phyloP scores from a whole-genome alignment of 2,113 vertebrate genomes.

The Heterotilapia buettikoferi region DNA sequence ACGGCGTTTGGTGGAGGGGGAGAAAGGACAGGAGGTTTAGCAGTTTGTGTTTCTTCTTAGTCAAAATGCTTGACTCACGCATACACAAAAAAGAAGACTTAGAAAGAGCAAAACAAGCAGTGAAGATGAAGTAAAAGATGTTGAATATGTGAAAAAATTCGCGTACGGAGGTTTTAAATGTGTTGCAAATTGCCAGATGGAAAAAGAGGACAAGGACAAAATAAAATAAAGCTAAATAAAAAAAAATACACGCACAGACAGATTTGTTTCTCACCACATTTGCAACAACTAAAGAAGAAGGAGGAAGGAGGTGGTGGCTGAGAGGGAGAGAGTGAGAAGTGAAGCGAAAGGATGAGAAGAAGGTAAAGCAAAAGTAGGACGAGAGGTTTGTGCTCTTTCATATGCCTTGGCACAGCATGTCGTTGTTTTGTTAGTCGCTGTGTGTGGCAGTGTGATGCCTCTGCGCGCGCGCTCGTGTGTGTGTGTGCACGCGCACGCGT shows the following conservation, averaged over 20 bases:
- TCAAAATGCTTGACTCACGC: neutral
- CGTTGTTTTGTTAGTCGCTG: slow-evolving; percentile 33
- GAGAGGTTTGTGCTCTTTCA: slow-evolving; percentile 57
- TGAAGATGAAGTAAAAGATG: neutral
- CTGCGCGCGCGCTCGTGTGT: neutral
- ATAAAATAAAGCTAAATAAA: neutral
- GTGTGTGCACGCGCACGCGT: neutral
- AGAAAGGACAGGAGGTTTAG: neutral
- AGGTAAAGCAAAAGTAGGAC: slow-evolving; percentile 60
- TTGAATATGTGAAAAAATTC: slow-evolving; percentile 1
- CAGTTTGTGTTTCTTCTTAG: neutral
- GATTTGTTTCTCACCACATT: neutral
- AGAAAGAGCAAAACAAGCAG: neutral
- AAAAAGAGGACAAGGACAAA: neutral
- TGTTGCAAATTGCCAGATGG: slow-evolving; percentile 4
- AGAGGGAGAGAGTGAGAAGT: neutral
- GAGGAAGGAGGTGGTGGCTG: neutral
- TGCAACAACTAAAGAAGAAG: slow-evolving; percentile 1
- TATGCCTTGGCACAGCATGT: slow-evolving; percentile 13
- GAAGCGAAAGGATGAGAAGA: slow-evolving; percentile 19
- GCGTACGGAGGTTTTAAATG: neutral
- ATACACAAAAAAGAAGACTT: neutral
- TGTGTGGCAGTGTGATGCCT: neutral
- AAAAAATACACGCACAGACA: neutral
- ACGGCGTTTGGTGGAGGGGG: neutral